Conservation (phyloP, 37 sponge, comb jelly and placozoan species). For the Halichondria panicea region DNA sequence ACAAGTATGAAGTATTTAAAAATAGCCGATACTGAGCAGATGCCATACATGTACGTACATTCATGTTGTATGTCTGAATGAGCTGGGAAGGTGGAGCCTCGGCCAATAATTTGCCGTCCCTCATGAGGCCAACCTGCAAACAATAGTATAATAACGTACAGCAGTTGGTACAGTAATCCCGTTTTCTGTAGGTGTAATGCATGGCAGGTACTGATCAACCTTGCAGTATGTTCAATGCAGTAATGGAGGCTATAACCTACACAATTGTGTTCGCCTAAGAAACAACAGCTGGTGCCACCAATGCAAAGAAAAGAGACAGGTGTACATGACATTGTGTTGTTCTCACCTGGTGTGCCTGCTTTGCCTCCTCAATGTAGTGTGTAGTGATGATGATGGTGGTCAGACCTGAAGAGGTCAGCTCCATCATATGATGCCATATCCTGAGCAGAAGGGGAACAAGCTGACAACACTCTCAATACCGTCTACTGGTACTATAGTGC, state of each 20-base stretch:
- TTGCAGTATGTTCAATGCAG: too few relatives aligned
- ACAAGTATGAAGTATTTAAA: too few relatives aligned
- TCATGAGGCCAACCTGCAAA: conserved; percentile 81
- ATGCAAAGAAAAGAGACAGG: too few relatives aligned
- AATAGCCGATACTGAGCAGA: background rate
- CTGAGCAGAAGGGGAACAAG: conserved; percentile 16
- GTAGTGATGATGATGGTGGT: conserved; percentile 85
- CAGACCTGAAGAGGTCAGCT: conserved; percentile 25
- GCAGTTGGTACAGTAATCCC: too few relatives aligned
- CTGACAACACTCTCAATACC: background rate
- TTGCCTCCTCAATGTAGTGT: conserved; percentile 91
- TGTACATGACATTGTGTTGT: too few relatives aligned
- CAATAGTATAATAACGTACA: too few relatives aligned
- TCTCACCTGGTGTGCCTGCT: conserved; percentile 76
- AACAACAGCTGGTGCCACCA: too few relatives aligned
- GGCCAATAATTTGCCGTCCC: conserved; percentile 79
- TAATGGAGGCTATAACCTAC: too few relatives aligned
- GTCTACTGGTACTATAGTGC: background rate
- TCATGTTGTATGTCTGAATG: conserved; percentile 28
- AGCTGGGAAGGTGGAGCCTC: conserved; percentile 62
- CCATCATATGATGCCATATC: conserved; percentile 78
- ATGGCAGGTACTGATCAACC: too few relatives aligned
- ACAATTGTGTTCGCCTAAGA: too few relatives aligned
- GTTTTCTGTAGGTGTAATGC: too few relatives aligned
- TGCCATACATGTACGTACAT: conserved; percentile 24